phyloP scores from a whole-genome alignment of 2,113 vertebrate genomes.

The Alexandromys fortis region DNA sequence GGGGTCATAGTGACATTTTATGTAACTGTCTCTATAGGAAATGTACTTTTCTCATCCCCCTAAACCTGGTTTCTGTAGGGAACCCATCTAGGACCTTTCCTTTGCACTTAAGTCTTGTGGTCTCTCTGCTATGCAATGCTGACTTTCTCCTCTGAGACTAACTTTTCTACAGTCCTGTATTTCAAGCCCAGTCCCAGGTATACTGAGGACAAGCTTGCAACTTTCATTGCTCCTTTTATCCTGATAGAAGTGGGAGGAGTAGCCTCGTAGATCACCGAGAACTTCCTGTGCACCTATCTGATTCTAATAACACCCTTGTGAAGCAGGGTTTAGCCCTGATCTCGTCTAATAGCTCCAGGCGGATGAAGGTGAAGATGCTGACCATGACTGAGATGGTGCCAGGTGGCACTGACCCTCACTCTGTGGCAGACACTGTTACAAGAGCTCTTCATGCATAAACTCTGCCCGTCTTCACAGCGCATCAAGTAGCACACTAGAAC shows the following conservation, averaged over 20 bases:
- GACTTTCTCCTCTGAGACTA: background rate
- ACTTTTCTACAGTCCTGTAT: background rate
- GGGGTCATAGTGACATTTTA: background rate
- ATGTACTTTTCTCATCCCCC: background rate
- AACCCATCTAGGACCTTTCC: background rate
- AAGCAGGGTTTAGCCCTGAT: background rate
- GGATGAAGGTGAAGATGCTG: background rate
- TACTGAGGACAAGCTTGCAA: background rate
- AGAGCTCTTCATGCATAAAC: background rate
- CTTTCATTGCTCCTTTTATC: background rate
- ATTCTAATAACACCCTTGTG: background rate
- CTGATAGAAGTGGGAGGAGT: background rate
- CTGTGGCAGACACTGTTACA: background rate
- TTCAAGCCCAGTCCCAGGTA: background rate
- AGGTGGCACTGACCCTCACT: background rate
- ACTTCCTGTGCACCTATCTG: background rate
- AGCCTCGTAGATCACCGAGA: accelerated
- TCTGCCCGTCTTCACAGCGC: background rate
- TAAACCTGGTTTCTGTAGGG: background rate
- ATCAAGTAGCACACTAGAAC: background rate
- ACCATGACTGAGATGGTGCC: background rate
- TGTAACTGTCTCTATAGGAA: background rate
- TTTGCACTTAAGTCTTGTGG: background rate
- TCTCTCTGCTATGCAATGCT: background rate
- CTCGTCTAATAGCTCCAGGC: background rate